Conservation (phyloP, 2,797 vertebrate species). For the Helarctos malayanus region DNA sequence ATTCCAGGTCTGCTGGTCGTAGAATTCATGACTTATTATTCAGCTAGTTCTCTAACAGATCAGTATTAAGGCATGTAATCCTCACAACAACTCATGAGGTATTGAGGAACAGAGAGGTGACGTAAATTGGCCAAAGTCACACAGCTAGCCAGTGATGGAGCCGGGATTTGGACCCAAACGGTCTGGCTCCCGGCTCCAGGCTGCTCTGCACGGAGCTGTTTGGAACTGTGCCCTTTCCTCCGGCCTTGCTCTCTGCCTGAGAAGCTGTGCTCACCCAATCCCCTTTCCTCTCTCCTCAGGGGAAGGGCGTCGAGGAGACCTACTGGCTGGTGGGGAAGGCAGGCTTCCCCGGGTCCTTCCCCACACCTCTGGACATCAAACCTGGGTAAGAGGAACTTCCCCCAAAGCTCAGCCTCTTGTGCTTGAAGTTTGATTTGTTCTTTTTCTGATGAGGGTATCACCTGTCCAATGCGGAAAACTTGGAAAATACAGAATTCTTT, state of each 20-base stretch:
- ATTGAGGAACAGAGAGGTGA: background rate
- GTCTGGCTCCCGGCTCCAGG: no score
- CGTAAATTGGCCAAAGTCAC: background rate
- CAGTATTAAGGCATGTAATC: background rate
- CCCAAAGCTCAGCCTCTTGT: background rate
- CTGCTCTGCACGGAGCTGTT: rapidly evolving
- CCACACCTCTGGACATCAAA: slow-evolving; percentile 88
- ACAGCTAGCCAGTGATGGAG: background rate
- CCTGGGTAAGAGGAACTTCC: slow-evolving; percentile 45
- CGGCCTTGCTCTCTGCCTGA: background rate
- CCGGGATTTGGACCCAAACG: background rate
- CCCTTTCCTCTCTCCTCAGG: slow-evolving; percentile 85
- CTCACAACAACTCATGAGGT: background rate
- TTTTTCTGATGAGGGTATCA: slow-evolving; percentile 46
- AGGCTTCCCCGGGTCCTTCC: slow-evolving; percentile 94
- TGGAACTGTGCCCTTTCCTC: background rate
- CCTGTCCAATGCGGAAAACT: background rate
- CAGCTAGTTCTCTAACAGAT: background rate
- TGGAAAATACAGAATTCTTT: slow-evolving; percentile 19
- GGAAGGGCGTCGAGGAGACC: slow-evolving; percentile 94
- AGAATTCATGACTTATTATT: background rate
- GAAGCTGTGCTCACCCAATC: no score
- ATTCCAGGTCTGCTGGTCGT: background rate
- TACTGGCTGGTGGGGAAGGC: slow-evolving; percentile 94
- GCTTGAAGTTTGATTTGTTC: background rate